Conservation (phyloP, 2,113 vertebrate genomes). For the Bolborhynchus lineola region DNA sequence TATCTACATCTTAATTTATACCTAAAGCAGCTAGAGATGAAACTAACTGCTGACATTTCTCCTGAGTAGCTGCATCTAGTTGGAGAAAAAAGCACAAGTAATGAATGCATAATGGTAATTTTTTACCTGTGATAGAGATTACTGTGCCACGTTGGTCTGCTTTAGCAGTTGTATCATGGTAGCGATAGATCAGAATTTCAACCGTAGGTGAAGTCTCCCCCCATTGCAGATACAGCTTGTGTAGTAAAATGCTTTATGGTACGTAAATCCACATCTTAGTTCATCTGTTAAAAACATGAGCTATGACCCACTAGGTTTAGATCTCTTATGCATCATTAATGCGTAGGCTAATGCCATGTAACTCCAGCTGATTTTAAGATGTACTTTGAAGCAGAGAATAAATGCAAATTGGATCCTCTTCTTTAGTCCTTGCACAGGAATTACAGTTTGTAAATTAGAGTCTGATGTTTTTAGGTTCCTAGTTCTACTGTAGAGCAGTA, state of each 20-base stretch:
- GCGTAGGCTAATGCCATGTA: not conserved
- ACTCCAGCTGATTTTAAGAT: not conserved
- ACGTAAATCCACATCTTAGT: not conserved
- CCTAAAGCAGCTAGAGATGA: not conserved
- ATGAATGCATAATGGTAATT: not conserved
- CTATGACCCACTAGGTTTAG: not conserved
- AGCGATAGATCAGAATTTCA: not conserved
- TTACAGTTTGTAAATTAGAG: not conserved
- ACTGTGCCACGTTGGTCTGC: not conserved
- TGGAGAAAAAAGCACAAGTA: not conserved
- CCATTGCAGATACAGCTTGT: fast-evolving
- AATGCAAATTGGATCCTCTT: not conserved
- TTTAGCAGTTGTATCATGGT: not conserved
- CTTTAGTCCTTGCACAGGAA: not conserved
- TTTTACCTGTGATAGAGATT: not conserved
- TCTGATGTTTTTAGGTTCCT: not conserved
- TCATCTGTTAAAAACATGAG: not conserved
- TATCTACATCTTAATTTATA: not conserved
- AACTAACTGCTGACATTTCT: not conserved
- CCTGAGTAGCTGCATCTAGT: not conserved
- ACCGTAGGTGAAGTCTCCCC: not conserved
- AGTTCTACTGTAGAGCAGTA: not conserved
- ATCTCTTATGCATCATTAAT: not conserved
- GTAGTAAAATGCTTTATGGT: not conserved
- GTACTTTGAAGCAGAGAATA: not conserved